phyloP scores from a whole-genome alignment of 2,797 vertebrate species.

The Darevskia nairensis region DNA sequence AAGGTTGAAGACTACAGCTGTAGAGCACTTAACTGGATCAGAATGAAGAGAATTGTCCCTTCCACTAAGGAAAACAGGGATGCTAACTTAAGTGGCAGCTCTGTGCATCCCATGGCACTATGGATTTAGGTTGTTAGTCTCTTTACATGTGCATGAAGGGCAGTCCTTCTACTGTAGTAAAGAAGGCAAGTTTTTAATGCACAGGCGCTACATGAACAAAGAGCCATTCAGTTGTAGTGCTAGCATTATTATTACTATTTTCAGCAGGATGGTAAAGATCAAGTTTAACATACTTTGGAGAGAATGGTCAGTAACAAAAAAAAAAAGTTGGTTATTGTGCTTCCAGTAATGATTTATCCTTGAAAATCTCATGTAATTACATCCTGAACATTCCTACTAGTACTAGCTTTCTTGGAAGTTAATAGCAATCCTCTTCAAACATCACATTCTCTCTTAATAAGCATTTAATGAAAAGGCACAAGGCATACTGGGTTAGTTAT shows the following conservation, averaged over 20 bases:
- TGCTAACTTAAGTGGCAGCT: too few relatives aligned
- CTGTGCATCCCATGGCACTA: too few relatives aligned
- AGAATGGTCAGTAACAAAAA: not conserved
- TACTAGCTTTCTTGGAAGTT: constrained; percentile 26
- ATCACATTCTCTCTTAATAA: constrained; percentile 48
- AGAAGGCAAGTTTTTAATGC: not conserved
- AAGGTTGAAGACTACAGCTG: too few relatives aligned
- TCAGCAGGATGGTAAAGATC: not conserved
- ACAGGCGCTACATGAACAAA: not conserved
- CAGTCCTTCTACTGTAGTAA: not conserved
- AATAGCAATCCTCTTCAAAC: constrained; percentile 53
- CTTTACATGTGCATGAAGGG: not conserved
- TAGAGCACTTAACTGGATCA: too few relatives aligned
- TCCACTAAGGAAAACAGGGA: too few relatives aligned
- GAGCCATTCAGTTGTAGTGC: not conserved
- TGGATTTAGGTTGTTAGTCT: too few relatives aligned
- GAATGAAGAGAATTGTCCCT: too few relatives aligned
- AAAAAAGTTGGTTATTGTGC: not conserved
- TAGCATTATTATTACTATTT: not conserved
- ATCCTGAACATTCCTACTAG: constrained; percentile 28
- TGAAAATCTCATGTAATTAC: constrained; percentile 35
- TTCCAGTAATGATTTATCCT: constrained; percentile 27
- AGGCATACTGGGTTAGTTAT: constrained; percentile 45
- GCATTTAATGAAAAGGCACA: constrained; percentile 50
- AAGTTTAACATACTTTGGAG: not conserved